A percentile compares a stretch with the other conserved stretches of the same genome.
Evolutionary conservation across 2,797 vertebrate species (phyloP).

Genomic region (Sardinella longiceps): DNA sequence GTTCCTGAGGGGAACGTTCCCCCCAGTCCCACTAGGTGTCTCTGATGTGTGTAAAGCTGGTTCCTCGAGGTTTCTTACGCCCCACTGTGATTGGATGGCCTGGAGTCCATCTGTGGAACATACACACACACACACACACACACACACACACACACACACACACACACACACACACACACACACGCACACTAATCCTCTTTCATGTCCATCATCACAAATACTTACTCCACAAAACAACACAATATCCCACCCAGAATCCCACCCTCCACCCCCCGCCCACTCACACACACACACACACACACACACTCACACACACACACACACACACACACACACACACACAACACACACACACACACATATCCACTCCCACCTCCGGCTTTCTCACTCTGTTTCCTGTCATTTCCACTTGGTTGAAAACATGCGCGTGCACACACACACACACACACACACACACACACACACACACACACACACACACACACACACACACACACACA

Average conservation of each 20-base stretch:
- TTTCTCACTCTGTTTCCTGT: too few relatives aligned
- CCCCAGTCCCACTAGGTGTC: conserved; percentile 52
- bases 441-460: too few relatives aligned
- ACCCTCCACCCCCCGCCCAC: conserved; percentile 51
- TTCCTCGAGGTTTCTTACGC: conserved; percentile 35
- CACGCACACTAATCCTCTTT: conserved; percentile 40
- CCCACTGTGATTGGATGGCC: conserved; percentile 52
- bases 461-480: too few relatives aligned
- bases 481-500: too few relatives aligned
- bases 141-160: conserved; percentile 4
- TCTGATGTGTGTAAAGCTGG: conserved; percentile 45
- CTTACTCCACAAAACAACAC: not conserved
- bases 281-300: not conserved
- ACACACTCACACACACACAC: not conserved
- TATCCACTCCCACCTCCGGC: too few relatives aligned
- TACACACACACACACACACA: conserved; percentile 16
- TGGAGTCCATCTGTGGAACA: conserved; percentile 61
- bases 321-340: too few relatives aligned
- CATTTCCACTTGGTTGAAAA: too few relatives aligned
- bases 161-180: conserved; percentile 46
- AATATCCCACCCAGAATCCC: not conserved
- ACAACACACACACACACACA: too few relatives aligned
- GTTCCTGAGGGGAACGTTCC: not conserved
- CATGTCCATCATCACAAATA: not conserved
- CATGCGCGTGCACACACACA: too few relatives aligned